Evolutionary conservation across 2,888 invertebrate species (phyloP), one percentile per base, ranked within the genome.

Genomic region (Tromatobia lineatoria): DNA sequence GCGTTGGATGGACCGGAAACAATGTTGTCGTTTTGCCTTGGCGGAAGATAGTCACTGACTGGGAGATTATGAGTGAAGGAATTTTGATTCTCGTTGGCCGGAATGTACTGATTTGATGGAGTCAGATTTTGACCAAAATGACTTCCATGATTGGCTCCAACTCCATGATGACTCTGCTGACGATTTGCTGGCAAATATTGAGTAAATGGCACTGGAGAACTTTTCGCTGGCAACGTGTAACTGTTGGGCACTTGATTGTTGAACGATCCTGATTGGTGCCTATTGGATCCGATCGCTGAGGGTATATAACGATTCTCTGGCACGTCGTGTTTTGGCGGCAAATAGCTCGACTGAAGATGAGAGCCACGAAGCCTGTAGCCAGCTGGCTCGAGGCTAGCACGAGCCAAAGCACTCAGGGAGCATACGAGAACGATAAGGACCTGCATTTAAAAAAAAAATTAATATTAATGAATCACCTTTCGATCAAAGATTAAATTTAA

Each of bases 21-120:
- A 71, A 71, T 77, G 78, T n/a, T 18, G 81, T 80, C 73, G 57
- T 78, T 80, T 25, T 85, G 84, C 52, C 83, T 94, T 93, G 83
- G 94, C 1, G 95, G 94, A 1, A 95, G 88, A 88, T 95, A 95
- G 67, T 94, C 94, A 90, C 93, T 86, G 91, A 94, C 89, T 23
- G 89, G 91, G 34, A 87, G 79, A 25, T 87, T 74, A n/a, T 85
- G 80, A 47, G 73, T 82, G 59, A 83, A 86, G 23, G 85, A 85
- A 71, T 82, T 79, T n/a, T 71, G 82, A 50, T 74, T 73, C 42
- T 81, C 75, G 50, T 75, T 83, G 1, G 86, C 80, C 1, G 88
- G 86, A n/a, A 86, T 64, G 74, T 89, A 89, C 52, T 79, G 82
- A 18, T 57, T n/a, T 52, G 71, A 76, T 54, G 52, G 80, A 66